Evolutionary conservation across 92 coral and sea anemone species (phyloP), one percentile per base, ranked within the genome.

Genomic region (Palythoa grandiflora): DNA sequence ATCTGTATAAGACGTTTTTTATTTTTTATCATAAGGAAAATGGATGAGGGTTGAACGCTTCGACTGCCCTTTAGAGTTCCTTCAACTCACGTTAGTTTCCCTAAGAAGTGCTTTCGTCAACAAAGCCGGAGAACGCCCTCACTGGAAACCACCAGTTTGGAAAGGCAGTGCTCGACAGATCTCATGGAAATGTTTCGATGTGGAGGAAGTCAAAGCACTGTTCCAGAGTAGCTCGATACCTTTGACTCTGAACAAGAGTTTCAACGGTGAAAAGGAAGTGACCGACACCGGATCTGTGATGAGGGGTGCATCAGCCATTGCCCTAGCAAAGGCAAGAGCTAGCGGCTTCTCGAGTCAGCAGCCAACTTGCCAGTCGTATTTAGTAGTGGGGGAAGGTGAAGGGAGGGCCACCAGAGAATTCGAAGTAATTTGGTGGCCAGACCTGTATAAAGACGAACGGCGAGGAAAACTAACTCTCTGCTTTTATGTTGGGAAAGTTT

Each of bases 391-490:
- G 10, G 19, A 54, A 28, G 93, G 90, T 35, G 93, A 90, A 50
- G 90, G 93, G 50, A 78, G 89, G 71, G 93, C 93, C 47, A 90
- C 93, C 73, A 79, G 92, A 35, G 89, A 90, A 40, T 85, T 90
- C 53, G 92, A 85, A 48, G 37, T 86, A 36, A 76, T 89, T n/a
- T 90, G 89, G 89, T 90, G 89, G 91, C 87, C 79, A n/a, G 71
- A 88, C 74, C 61, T 71, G 4, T 71, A 36, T 71, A 36, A 36
- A 38, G 48, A 71, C 8, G 76, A 36, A 38, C 51, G 76, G 17
- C 76, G 51, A 36, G 76, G 76, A 21, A 71, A 71, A 21, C 19
- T 71, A 38, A 36, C 76, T 21, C 51, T 71, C 19, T 77, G 83
- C 80, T 88, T 80, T 57, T 88, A 88, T 80, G 87, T 88, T 71